Evolutionary conservation across 2,888 invertebrate genomes (phyloP), one percentile per base, ranked within the genome.

Genomic region (Philereme vetulata): DNA sequence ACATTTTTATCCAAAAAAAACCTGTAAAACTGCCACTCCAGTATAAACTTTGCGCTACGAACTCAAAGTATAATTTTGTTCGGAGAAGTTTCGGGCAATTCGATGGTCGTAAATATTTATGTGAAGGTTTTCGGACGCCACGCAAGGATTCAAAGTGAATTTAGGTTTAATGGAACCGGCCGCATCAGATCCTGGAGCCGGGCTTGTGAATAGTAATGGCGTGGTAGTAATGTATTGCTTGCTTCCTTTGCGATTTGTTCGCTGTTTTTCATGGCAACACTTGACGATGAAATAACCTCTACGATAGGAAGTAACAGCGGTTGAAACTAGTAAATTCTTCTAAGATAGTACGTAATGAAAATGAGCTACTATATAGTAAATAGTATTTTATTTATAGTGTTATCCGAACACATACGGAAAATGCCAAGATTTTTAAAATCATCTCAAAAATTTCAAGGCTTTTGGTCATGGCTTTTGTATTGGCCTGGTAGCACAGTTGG

Each of bases 101-200:
- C 74, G 69, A 50, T 61, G 53, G 51, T 66, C 70, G 76, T 83
- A 81, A 83, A 83, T 84, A 84, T 84, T 82, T 81, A 82, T 82
- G 74, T 68, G 78, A 75, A 72, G 74, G 73, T 74, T 77, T 77
- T 74, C 66, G 75, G 68, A 71, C 67, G 67, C 71, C 21, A 1
- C 71, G 72, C 71, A 74, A 76, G 79, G 82, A 80, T 78, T 80
- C 76, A 76, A 76, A 79, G 77, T 75, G 77, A 75, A 74, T 74
- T 76, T 67, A 65, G 74, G 70, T 76, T 77, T 83, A 83, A 86
- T 84, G 82, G 83, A 78, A 77, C 78, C 71, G 66, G 71, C 76
- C 67, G 58, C 44, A 67, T 72, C 72, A 65, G 71, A 72, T 66
- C 2, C 64, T 65, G 63, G 53, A 63, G 63, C 49, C 44, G 52